Conservation (phyloP, 2,888 invertebrate species). For the Actias luna region DNA sequence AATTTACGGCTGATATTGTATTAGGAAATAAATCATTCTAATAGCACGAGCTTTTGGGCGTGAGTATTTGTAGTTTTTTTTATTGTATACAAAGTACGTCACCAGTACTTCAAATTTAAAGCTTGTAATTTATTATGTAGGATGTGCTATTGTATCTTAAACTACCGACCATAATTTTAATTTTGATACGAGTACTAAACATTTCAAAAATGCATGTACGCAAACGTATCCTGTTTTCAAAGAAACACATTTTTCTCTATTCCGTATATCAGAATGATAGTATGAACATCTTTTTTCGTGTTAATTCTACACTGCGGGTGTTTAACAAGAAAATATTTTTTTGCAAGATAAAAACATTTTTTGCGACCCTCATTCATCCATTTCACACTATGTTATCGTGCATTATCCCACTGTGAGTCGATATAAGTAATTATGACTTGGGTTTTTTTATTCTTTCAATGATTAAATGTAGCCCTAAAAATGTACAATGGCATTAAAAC, state of each 20-base stretch:
- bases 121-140: constrained; percentile 38
- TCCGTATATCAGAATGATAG: neutral
- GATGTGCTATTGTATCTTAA: neutral
- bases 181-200: constrained; percentile 17
- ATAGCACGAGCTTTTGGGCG: constrained; percentile 67
- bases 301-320: constrained; percentile 7
- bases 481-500: neutral
- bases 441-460: neutral
- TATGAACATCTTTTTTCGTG: neutral
- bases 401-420: constrained; percentile 2
- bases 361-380: neutral
- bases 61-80: constrained; percentile 59
- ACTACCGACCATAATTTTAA: constrained; percentile 6
- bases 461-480: neutral
- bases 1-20: constrained; percentile 69
- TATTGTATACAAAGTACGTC: constrained; percentile 56
- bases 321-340: constrained; percentile 4
- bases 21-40: constrained; percentile 70
- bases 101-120: constrained; percentile 42
- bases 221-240: neutral
- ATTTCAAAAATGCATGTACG: neutral
- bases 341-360: constrained; percentile 18
- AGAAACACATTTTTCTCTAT: neutral
- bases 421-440: constrained; percentile 10
- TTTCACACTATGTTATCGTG: constrained; percentile 11